Evolutionary conservation across 2,888 invertebrate genomes (phyloP).

Genomic region (Caenorhabditis sinica): DNA sequence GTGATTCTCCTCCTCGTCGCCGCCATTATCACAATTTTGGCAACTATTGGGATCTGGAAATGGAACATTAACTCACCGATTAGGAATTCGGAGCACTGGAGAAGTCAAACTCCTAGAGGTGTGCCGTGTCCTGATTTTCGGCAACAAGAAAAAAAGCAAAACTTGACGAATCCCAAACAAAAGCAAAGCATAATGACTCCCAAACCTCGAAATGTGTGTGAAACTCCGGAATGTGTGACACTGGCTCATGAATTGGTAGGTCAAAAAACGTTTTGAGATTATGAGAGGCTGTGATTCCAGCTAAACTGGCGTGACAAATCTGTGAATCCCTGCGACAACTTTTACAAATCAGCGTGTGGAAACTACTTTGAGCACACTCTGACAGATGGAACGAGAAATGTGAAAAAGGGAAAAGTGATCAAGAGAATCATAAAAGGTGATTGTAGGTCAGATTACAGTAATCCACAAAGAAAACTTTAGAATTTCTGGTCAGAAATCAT

Average conservation of each 20-base stretch:
- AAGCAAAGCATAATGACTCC: no score
- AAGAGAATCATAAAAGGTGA: neutral
- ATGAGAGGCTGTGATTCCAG: neutral
- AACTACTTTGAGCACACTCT: constrained; percentile 6
- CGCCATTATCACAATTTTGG: neutral
- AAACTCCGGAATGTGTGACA: constrained; percentile 20
- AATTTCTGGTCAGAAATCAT: constrained; percentile 2
- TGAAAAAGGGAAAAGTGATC: neutral
- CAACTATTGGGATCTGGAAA: constrained; percentile 2
- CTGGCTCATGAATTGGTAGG: constrained; percentile 23
- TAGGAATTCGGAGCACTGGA: neutral
- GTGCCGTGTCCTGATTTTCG: neutral
- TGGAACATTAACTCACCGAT: neutral
- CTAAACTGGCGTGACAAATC: constrained; percentile 11
- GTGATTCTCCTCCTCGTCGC: constrained; percentile 3
- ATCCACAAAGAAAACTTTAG: neutral
- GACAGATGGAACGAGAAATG: neutral
- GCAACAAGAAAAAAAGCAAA: no score
- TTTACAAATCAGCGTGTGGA: constrained; percentile 9
- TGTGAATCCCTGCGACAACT: constrained; percentile 11
- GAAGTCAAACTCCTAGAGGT: neutral
- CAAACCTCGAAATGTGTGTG: constrained; percentile 13
- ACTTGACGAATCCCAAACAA: no score
- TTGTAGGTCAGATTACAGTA: neutral
- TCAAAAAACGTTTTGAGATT: neutral